These are phyloP conservation scores for Tetragnatha montana DNA, from an alignment of 2,888 invertebrate species.

Conservation along the genomic window DNA sequence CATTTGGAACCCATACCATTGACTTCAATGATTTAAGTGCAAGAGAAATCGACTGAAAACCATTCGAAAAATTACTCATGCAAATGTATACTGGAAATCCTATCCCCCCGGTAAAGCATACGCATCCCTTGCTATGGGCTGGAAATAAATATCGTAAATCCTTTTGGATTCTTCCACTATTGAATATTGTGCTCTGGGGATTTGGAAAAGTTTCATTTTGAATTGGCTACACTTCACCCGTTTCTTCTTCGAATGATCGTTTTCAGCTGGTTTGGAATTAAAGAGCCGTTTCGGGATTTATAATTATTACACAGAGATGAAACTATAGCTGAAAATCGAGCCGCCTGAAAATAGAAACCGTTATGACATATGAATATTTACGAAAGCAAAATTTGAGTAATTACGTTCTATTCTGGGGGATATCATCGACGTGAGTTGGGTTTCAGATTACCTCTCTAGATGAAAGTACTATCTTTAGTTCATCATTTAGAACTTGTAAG, in stretches of 20 bases:
- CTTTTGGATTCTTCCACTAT: slow-evolving; percentile 32
- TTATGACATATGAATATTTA: not conserved
- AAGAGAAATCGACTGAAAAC: slow-evolving; percentile 35
- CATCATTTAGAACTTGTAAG: no score
- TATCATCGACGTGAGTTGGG: no score
- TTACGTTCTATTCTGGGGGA: no score
- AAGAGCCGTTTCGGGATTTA: not conserved
- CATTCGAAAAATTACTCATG: slow-evolving; percentile 49
- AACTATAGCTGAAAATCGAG: not conserved
- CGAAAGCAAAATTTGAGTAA: not conserved
- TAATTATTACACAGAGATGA: not conserved
- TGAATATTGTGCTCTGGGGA: slow-evolving; percentile 37
- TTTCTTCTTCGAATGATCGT: not conserved
- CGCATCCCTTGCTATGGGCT: not conserved
- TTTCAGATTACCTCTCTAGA: no score
- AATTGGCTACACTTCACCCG: not conserved
- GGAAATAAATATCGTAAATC: slow-evolving; percentile 50
- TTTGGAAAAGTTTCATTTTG: slow-evolving; percentile 6
- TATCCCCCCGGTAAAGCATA: slow-evolving; percentile 5
- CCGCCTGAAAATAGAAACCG: not conserved
- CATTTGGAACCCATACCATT: slow-evolving; percentile 30
- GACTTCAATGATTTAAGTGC: slow-evolving; percentile 46
- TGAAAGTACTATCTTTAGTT: no score
- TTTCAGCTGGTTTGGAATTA: not conserved
- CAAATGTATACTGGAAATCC: slow-evolving; percentile 38